Evolutionary conservation across 2,113 vertebrate genomes (phyloP), one percentile per base, ranked within the genome.

Genomic region (Machaerirhynchus nigripectus): DNA sequence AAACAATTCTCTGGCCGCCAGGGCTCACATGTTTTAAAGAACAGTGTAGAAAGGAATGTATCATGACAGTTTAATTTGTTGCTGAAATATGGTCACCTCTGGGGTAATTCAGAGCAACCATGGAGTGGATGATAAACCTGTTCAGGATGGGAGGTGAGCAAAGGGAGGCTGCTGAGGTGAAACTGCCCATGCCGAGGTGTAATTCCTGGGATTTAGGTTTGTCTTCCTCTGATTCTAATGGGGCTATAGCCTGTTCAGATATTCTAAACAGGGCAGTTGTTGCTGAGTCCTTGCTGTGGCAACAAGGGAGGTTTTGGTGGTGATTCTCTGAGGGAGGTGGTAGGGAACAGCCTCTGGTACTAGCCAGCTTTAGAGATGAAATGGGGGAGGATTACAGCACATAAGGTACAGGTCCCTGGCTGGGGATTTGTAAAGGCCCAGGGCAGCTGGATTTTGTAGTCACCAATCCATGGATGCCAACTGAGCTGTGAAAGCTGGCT

Each of bases 61-160:
- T 85, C 3, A 2, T 94, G 93, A 87, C 70, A 82, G 75, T 73
- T 94, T 79, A 87, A 94, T 91, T 93, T 96, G 82, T 71, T 84
- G 52, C 59, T 93, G 93, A 95, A 95, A 85, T 93, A 76, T 4
- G 4, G 40, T 88, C 75, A 93, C 74, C 77, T 90, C 84, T 83
- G 40, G 89, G 80, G 61, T 89, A 82, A 71, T 85, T 94, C 74
- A 31, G 60, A 89, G 87, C 49, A 85, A 52, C 69, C 0, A 0
- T 30, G 13, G 61, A 84, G 28, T 15, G 11, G 74, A 49, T 91
- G 77, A 63, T 87, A 75, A 94, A 82, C 37, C 65, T 3, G 3
- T 64, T 91, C 31, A 23, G 44, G 28, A 50, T 12, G 35, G 53
- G 63, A 82, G 46, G 44, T 87, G 60, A 84, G 78, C 35, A 63